Base-by-base conservation (phyloP, 1,140 invertebrate species). In the Dendroctonus valens region DNA sequence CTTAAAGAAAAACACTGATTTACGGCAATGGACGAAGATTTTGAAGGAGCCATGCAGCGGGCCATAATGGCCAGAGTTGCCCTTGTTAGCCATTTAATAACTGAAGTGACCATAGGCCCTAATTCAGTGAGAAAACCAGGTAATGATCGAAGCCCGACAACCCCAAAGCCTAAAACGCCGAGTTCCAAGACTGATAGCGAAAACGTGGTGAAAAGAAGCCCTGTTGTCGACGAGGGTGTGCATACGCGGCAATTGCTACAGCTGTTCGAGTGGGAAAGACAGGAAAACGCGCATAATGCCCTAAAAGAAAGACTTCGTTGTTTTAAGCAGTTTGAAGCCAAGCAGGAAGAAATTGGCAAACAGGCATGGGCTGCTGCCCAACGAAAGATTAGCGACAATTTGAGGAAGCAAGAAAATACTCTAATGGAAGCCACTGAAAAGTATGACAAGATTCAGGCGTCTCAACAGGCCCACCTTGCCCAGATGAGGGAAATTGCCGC, bases 401-500 rank as follows among this genome's bases (percentile, higher is more conserved):
- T 78, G 41, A 72, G 74, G 41, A 52, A 76, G 7, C 73, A 75
- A 38, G 73, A 70, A 69, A 54, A 63, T 48, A 68, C 62, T 7
- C 72, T 79, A 12, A 65, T 81, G 46, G 70, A 76, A 50, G 68
- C 74, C 41, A 74, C 79, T 68, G 41, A 74, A 53, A 64, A 75
- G 53, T 73, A 77, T 48, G 78, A 82, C 65, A 71, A 76, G 15
- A 74, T 77, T 65, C 72, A 68, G 46, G 68, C 70, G 15, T 69
- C 76, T 39, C 69, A 78, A 41, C 62, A 78, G 15, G 75, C 77
- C 11, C 51, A 71, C 9, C 64, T 79, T n/a, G 50, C 77, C 40
- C 73, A 74, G 12, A 75, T 81, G 66, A 77, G 77, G 55, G 74
- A 81, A 61, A 58, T 73, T 51, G 69, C 77, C 42, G 70, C 70